A percentile compares a stretch with the other conserved stretches of the same genome.
Evolutionary conservation across 2,113 vertebrate species (phyloP).

Genomic region (Gorilla gorilla): DNA sequence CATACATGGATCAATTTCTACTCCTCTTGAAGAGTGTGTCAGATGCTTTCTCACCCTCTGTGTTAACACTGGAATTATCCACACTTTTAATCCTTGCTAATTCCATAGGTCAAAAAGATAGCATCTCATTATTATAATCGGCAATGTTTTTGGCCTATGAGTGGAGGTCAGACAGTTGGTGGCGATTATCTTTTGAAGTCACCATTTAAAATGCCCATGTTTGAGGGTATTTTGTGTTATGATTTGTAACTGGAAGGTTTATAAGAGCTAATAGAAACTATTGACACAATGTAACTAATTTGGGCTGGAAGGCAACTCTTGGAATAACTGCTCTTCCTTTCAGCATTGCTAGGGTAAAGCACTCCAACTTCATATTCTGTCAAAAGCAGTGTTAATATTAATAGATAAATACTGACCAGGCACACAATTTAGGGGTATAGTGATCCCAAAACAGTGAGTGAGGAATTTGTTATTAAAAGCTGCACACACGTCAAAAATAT

Average conservation of each 20-base stretch:
- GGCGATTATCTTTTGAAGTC: not conserved
- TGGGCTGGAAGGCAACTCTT: not conserved
- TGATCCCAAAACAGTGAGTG: not conserved
- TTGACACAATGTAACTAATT: not conserved
- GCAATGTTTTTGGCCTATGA: not conserved
- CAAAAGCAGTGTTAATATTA: not conserved
- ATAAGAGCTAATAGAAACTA: not conserved
- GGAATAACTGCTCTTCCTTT: not conserved
- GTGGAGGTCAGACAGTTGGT: not conserved
- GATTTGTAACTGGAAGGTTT: not conserved
- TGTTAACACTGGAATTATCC: not conserved
- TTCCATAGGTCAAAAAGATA: not conserved
- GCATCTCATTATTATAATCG: not conserved
- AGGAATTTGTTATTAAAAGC: not conserved
- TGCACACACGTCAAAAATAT: not conserved
- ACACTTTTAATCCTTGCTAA: not conserved
- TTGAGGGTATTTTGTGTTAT: not conserved
- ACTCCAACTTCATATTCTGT: accelerated
- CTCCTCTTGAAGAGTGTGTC: not conserved
- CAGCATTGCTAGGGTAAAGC: not conserved
- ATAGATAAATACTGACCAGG: not conserved
- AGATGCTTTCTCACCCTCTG: not conserved
- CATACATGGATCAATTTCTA: not conserved
- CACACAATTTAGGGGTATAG: accelerated
- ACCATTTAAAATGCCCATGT: not conserved